phyloP scores from a whole-genome alignment of 2,113 vertebrate species.

The Engraulis encrasicolus region DNA sequence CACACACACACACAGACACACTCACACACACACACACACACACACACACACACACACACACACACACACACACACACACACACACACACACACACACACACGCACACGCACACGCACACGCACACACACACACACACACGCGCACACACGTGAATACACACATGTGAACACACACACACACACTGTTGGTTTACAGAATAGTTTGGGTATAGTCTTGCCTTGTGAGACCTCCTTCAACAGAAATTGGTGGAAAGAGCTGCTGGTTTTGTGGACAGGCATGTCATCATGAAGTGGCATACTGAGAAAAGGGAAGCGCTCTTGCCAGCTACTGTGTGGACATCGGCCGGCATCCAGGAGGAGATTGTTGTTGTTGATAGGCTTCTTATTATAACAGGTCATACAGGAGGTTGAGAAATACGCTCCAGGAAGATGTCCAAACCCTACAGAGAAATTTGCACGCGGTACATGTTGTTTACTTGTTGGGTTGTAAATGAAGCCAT shows the following conservation, averaged over 20 bases:
- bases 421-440: conserved; percentile 8
- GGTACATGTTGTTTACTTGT: neutral
- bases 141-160: no score
- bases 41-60: neutral
- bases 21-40: neutral
- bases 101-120: neutral
- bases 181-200: neutral
- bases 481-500: no score
- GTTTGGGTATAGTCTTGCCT: neutral
- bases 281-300: conserved; percentile 64
- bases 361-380: conserved; percentile 49
- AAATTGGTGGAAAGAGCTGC: conserved; percentile 19
- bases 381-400: conserved; percentile 41
- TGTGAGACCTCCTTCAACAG: conserved; percentile 28
- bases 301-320: conserved; percentile 62
- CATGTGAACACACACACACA: neutral
- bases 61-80: neutral
- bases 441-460: neutral
- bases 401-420: conserved; percentile 50
- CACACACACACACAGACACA: neutral
- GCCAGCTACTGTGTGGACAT: conserved; percentile 41
- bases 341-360: conserved; percentile 47
- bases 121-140: neutral
- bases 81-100: neutral
- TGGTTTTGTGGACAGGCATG: conserved; percentile 49